phyloP scores from a whole-genome alignment of 2,113 vertebrate genomes.

The Ahaetulla prasina region DNA sequence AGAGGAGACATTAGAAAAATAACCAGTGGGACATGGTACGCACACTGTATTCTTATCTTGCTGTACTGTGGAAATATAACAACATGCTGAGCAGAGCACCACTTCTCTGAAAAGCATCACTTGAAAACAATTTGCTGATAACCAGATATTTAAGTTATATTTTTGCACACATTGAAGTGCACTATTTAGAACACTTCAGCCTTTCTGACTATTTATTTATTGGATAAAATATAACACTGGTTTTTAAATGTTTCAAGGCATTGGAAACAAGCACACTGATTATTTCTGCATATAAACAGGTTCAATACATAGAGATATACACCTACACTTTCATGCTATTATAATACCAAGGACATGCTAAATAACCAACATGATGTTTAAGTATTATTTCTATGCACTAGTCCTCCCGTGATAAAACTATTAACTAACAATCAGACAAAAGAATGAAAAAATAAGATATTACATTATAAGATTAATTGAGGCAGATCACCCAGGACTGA shows the following conservation, averaged over 20 bases:
- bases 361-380: background rate
- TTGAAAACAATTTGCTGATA: background rate
- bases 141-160: background rate
- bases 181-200: background rate
- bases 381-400: background rate
- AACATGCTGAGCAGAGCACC: background rate
- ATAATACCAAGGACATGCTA: background rate
- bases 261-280: background rate
- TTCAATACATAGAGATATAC: background rate
- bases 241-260: background rate
- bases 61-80: constrained; percentile 63
- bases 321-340: background rate
- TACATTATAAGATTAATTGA: background rate
- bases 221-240: background rate
- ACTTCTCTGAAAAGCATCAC: background rate
- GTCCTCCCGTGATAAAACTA: background rate
- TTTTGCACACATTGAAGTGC: background rate
- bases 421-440: background rate
- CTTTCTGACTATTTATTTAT: background rate
- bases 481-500: background rate
- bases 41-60: constrained; percentile 69
- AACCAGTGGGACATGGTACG: constrained; percentile 73
- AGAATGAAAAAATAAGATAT: background rate
- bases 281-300: background rate
- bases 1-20: constrained; percentile 76